A percentile compares a stretch with the other conserved stretches of the same genome.
Conservation (phyloP, 92 coral and sea anemone species). For the Actinostola sp. region DNA sequence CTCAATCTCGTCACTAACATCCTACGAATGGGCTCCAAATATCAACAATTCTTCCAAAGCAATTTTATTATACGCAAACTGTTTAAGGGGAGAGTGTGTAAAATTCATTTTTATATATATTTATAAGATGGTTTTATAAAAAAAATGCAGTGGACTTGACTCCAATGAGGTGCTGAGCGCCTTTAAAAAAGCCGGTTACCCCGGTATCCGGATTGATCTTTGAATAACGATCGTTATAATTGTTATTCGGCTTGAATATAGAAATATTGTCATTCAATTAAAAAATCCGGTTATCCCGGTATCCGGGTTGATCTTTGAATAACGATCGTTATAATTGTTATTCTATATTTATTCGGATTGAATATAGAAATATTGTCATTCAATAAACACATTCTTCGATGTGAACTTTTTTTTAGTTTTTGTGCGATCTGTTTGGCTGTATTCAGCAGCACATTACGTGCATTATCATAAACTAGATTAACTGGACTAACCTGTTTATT, state of each 20-base stretch:
- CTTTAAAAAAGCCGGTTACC: background rate
- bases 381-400: background rate
- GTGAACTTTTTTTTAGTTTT: too few species aligned
- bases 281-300: background rate
- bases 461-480: too few species aligned
- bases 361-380: constrained; percentile 10
- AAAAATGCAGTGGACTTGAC: background rate
- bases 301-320: constrained; percentile 1
- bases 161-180: background rate
- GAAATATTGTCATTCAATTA: constrained; percentile 6
- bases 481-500: background rate
- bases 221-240: background rate
- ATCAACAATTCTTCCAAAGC: too few species aligned
- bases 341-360: too few species aligned
- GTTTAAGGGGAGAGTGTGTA: constrained; percentile 7
- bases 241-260: constrained; percentile 3
- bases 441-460: too few species aligned
- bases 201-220: too few species aligned
- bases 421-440: too few species aligned
- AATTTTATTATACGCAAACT: constrained; percentile 3
- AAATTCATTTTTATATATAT: background rate
- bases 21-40: too few species aligned
- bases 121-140: background rate
- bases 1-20: too few species aligned
- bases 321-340: background rate